These are phyloP conservation scores for Lepilemur ruficaudatus DNA, from an alignment of 2,797 vertebrate genomes.

Conservation along the genomic window DNA sequence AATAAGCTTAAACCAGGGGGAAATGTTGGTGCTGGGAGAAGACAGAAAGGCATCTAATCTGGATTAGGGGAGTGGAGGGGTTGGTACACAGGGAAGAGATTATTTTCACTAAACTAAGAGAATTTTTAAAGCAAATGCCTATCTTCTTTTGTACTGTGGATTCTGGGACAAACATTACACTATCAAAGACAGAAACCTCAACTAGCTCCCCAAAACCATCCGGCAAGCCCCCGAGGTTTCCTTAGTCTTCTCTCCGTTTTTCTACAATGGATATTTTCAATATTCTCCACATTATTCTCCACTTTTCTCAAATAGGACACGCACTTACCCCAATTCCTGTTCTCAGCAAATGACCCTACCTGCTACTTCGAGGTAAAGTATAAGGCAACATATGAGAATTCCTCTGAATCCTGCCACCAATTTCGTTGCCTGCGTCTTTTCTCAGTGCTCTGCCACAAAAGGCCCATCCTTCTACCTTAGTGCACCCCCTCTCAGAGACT, in stretches of 20 bases:
- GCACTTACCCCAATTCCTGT: not conserved
- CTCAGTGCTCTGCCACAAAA: not conserved
- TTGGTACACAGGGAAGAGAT: not conserved
- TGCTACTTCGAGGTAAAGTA: not conserved
- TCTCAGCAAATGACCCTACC: not conserved
- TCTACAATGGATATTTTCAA: not conserved
- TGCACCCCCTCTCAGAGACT: too few species aligned
- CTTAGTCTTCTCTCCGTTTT: not conserved
- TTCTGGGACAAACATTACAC: not conserved
- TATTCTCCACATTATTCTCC: not conserved
- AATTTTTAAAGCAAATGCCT: not conserved
- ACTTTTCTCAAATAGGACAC: not conserved
- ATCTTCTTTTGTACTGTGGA: not conserved
- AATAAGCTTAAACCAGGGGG: not conserved
- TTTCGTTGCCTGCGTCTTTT: not conserved
- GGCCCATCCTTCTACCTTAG: not conserved
- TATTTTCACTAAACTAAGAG: not conserved
- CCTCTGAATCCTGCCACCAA: too few species aligned
- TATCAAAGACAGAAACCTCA: not conserved
- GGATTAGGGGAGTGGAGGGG: not conserved
- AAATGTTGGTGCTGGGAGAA: not conserved
- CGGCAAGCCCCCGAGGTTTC: not conserved
- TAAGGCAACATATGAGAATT: not conserved
- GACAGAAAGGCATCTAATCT: rapidly evolving
- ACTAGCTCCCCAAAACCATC: not conserved